Conservation (phyloP, 2,888 invertebrate species). For the Drosophila mimica region DNA sequence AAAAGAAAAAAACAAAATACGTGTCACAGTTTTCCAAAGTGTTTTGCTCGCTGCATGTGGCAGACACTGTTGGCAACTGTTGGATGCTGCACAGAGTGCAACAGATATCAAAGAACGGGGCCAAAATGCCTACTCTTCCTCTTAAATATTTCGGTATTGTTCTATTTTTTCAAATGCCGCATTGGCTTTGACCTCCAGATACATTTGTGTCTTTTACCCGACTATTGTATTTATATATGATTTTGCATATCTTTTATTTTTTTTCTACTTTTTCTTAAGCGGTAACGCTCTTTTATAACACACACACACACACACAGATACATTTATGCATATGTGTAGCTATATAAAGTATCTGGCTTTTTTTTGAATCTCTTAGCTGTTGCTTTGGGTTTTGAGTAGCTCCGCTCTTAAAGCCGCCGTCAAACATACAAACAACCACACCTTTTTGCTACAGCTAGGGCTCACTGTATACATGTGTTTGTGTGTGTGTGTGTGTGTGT, state of each 20-base stretch:
- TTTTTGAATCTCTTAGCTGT: slow-evolving; percentile 62
- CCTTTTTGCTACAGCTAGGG: slow-evolving; percentile 60
- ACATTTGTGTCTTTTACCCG: slow-evolving; percentile 40
- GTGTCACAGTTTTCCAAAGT: slow-evolving; percentile 33
- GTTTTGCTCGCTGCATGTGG: slow-evolving; percentile 32
- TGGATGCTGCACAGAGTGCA: slow-evolving; percentile 35
- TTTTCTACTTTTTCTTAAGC: slow-evolving; percentile 3
- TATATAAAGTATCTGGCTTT: background rate
- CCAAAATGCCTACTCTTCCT: slow-evolving; percentile 5
- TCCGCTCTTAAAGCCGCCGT: slow-evolving; percentile 64
- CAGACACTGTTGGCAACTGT: slow-evolving; percentile 33
- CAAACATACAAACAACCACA: slow-evolving; percentile 74
- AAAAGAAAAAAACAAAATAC: background rate
- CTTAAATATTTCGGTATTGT: background rate
- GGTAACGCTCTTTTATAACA: slow-evolving; percentile 18
- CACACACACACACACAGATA: slow-evolving; percentile 27
- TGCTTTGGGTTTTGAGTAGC: slow-evolving; percentile 19
- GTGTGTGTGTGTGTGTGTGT: slow-evolving; percentile 20
- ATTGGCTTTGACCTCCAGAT: slow-evolving; percentile 54
- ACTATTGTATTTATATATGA: slow-evolving; percentile 16
- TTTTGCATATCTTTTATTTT: slow-evolving; percentile 21
- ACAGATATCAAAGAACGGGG: slow-evolving; percentile 35
- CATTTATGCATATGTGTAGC: background rate
- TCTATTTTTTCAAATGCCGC: slow-evolving; percentile 25
- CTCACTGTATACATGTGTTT: slow-evolving; percentile 12